phyloP scores from a whole-genome alignment of 2,888 invertebrate genomes.

The Cloeon dipterum region DNA sequence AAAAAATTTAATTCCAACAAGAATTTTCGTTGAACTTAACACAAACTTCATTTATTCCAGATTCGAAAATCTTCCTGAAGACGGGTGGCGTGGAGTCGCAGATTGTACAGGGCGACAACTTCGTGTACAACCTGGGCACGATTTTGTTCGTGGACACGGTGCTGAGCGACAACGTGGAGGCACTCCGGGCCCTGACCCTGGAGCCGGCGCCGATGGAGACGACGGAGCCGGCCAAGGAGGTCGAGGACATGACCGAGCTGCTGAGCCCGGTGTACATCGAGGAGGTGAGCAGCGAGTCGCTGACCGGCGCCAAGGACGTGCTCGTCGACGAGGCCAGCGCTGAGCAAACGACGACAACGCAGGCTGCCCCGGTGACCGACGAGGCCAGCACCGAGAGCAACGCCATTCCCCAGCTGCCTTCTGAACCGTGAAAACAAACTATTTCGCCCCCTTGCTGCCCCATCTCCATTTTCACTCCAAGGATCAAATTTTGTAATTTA shows the following conservation, averaged over 20 bases:
- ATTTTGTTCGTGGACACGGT: slow-evolving; percentile 37
- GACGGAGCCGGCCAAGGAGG: neutral
- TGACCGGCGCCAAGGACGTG: too few relatives aligned
- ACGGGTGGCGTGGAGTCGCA: slow-evolving; percentile 29
- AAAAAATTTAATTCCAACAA: too few relatives aligned
- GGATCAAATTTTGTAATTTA: too few relatives aligned
- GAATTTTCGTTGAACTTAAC: neutral
- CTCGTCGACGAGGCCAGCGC: neutral
- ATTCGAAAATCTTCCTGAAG: slow-evolving; percentile 6
- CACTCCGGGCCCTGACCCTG: neutral
- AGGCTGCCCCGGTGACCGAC: neutral
- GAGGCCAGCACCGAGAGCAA: neutral
- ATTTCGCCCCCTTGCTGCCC: too few relatives aligned
- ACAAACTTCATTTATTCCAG: neutral
- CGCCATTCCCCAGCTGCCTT: neutral
- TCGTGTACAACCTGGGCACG: slow-evolving; percentile 37
- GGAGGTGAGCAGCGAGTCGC: too few relatives aligned
- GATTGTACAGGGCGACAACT: slow-evolving; percentile 33
- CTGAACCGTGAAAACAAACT: too few relatives aligned
- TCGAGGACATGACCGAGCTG: neutral
- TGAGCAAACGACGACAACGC: too few relatives aligned
- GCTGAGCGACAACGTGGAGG: slow-evolving; percentile 19
- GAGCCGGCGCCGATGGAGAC: neutral
- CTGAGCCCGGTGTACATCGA: too few relatives aligned
- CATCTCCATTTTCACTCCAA: too few relatives aligned